Percentiles rank a stretch among this genome's conserved stretches.
These are phyloP conservation scores for Phylloscopus collybita DNA, from an alignment of 2,797 vertebrate genomes.

Conservation along the genomic window DNA sequence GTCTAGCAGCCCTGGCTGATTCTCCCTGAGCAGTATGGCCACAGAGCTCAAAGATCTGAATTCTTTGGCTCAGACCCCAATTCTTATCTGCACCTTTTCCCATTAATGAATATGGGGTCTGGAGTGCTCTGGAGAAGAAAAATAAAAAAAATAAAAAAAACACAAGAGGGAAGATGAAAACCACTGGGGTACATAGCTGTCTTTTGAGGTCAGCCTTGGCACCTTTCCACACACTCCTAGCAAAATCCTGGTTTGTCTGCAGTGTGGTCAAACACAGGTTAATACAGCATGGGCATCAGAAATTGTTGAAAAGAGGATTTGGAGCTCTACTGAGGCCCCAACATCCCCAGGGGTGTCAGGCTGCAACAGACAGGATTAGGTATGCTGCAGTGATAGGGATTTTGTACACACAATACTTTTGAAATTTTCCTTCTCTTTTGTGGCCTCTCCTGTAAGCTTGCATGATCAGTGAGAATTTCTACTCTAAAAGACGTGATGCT, in stretches of 20 bases:
- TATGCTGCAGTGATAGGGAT: background rate
- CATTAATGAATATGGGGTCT: accelerated
- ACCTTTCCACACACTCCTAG: background rate
- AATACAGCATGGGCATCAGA: background rate
- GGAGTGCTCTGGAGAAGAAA: background rate
- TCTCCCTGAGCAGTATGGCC: background rate
- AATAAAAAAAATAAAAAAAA: background rate
- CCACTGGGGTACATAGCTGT: background rate
- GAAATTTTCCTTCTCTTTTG: background rate
- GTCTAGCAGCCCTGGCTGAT: background rate
- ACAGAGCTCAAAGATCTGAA: background rate
- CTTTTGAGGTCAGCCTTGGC: background rate
- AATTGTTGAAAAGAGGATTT: background rate
- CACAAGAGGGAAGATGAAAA: background rate
- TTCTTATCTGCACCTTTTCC: background rate
- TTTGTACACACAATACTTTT: background rate
- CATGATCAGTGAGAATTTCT: background rate
- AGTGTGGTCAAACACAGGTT: background rate
- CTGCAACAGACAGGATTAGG: background rate
- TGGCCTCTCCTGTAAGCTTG: background rate
- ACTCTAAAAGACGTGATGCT: background rate
- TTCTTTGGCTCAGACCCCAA: background rate
- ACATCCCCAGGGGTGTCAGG: no score
- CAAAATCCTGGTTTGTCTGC: background rate
- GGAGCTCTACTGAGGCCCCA: background rate